Conservation (phyloP, 2,113 vertebrate genomes). For the Bucco capensis region DNA sequence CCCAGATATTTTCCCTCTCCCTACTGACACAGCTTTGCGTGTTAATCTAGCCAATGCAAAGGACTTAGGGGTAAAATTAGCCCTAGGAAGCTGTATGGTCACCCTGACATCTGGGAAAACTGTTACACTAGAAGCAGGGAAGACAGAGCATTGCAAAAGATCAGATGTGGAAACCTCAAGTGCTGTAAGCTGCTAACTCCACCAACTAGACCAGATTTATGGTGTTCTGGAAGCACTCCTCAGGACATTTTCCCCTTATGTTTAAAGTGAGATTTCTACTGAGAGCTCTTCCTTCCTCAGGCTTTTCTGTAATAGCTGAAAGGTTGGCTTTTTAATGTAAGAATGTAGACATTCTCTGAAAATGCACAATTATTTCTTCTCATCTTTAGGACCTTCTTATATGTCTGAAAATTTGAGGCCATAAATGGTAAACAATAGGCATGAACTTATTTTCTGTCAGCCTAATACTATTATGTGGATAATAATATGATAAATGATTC, state of each 20-base stretch:
- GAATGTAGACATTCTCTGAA: background rate
- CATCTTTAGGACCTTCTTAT: background rate
- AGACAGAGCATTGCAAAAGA: background rate
- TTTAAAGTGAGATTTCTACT: background rate
- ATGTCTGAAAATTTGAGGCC: background rate
- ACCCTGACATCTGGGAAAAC: background rate
- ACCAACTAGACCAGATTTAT: background rate
- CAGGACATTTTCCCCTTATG: background rate
- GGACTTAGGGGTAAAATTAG: background rate
- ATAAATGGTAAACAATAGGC: background rate
- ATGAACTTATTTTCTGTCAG: background rate
- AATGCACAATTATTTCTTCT: background rate
- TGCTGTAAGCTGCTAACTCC: background rate
- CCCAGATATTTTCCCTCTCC: background rate
- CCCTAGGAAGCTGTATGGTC: background rate
- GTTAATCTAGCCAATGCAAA: background rate
- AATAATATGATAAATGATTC: background rate
- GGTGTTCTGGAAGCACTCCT: background rate
- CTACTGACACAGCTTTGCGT: background rate
- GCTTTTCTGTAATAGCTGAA: background rate
- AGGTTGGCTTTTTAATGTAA: background rate
- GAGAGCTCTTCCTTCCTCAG: background rate
- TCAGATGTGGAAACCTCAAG: background rate
- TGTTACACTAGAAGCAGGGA: background rate
- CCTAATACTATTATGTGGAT: background rate